Evolutionary conservation across 2,797 vertebrate species (phyloP).

Genomic region (Falco columbarius): DNA sequence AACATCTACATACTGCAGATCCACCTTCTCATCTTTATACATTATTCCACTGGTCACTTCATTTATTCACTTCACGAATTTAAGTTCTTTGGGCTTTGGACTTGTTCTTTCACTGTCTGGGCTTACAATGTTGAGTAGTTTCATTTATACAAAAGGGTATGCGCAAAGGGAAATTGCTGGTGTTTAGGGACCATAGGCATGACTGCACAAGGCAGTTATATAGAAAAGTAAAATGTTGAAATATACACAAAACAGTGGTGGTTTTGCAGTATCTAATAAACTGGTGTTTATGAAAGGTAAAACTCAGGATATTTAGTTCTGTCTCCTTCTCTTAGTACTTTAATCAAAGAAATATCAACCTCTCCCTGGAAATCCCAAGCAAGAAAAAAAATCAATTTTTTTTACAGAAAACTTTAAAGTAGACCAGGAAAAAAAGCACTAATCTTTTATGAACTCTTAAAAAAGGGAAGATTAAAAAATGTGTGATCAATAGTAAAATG

Average conservation of each 20-base stretch:
- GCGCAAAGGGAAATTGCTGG: neutral
- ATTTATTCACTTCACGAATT: neutral
- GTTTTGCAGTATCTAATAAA: neutral
- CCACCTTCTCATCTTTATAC: neutral
- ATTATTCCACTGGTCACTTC: neutral
- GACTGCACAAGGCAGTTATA: neutral
- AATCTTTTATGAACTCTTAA: slow-evolving; percentile 32
- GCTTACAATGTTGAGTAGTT: neutral
- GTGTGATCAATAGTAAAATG: slow-evolving; percentile 31
- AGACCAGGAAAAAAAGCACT: neutral
- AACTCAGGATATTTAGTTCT: slow-evolving; percentile 21
- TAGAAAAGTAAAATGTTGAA: neutral
- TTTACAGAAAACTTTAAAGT: neutral
- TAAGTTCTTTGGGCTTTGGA: neutral
- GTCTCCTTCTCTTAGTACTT: neutral
- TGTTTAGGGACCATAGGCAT: neutral
- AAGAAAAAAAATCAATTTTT: neutral
- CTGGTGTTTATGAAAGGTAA: slow-evolving; percentile 21
- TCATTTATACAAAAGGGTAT: neutral
- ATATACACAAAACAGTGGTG: neutral
- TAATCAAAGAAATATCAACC: slow-evolving; percentile 59
- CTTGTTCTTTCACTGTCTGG: neutral
- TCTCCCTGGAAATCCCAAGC: neutral
- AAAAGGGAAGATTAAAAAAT: slow-evolving; percentile 41
- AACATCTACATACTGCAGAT: neutral